phyloP scores from a whole-genome alignment of 2,888 invertebrate genomes.

The Drosophila melanosoma region DNA sequence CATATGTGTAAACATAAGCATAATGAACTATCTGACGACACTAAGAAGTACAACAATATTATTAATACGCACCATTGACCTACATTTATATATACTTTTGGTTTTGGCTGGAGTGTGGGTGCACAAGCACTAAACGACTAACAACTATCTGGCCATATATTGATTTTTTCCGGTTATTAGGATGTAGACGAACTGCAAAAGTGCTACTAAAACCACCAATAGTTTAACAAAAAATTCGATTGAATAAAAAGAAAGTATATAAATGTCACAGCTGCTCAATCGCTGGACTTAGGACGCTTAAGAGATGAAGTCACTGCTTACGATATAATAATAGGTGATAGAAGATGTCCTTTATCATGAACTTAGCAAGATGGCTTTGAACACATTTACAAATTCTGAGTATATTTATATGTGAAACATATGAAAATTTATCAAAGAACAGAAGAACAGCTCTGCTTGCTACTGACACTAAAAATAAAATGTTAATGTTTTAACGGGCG shows the following conservation, averaged over 20 bases:
- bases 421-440: neutral
- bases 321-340: neutral
- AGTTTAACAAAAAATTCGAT: neutral
- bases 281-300: neutral
- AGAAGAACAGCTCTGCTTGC: neutral
- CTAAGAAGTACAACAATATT: conserved; percentile 18
- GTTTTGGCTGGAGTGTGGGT: neutral
- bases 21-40: neutral
- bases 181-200: neutral
- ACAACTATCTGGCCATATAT: conserved; percentile 41
- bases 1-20: neutral
- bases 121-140: conserved; percentile 15
- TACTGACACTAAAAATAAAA: neutral
- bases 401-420: neutral
- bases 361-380: neutral
- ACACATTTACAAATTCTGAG: neutral
- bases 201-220: neutral
- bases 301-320: neutral
- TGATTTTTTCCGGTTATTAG: conserved; percentile 51
- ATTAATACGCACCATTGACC: conserved; percentile 71
- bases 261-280: neutral
- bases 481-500: neutral
- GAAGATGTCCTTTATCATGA: neutral
- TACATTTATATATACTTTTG: conserved; percentile 29
- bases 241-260: neutral